Base-by-base conservation (phyloP, 2,113 vertebrate genomes). In the Neolamprologus toae region DNA sequence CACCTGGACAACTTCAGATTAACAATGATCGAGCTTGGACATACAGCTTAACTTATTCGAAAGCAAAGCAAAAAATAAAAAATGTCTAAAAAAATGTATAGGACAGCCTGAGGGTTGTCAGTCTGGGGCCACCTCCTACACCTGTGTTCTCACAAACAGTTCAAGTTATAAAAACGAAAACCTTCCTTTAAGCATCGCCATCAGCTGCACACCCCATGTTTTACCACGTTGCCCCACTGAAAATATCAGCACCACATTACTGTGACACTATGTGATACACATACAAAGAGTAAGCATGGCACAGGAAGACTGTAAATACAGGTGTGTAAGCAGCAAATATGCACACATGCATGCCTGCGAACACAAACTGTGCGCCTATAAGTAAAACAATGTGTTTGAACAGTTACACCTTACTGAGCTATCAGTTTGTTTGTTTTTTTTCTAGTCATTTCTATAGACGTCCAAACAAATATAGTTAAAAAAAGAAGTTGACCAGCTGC, bases 391-490 rank as follows among this genome's bases (percentile, higher is more conserved):
- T 26, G 23, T 26, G 54, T 28, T 59, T 28, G 55, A 57, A 14
- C 55, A 16, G 13, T 59, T 28, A 28, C 23, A 59, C 23, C 23
- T 16, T 59, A 0, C 55, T 5, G 55, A 59, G 55, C 0, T 59
- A 13, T 16, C 21, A 57, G 1, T 57, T 26, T 57, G 54, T 57
- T 26, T 26, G 54, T 23, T 57, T 59, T 0, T 40, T 40, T 40
- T 11, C 1, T 59, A 5, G 13, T 59, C 8, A 16, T 16, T 59
- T 59, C 12, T 59, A 59, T 28, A 59, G 0, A 59, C 0, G 4
- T 59, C 23, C 54, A 57, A 28, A 57, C 23, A 57, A 26, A 57
- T 26, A 28, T 14, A 57, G 12, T 28, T 57, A 14, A 14, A 57
- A 55, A 57, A 57, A 57, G 7, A 57, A 57, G 55, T 16, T 57